phyloP scores from a whole-genome alignment of 2,797 vertebrate species.

The Scolopax bukidnonensis region DNA sequence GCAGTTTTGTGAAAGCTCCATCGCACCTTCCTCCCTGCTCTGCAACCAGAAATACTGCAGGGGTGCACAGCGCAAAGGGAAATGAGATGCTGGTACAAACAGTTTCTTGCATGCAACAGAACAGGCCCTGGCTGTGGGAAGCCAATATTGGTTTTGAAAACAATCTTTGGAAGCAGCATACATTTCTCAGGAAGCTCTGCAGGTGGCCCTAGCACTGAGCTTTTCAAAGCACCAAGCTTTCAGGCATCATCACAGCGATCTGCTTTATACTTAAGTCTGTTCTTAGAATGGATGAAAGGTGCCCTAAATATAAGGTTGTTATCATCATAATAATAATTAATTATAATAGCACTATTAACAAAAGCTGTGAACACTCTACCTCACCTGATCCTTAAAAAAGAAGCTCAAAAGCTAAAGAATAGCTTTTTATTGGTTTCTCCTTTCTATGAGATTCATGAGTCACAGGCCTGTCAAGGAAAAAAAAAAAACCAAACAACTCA shows the following conservation, averaged over 20 bases:
- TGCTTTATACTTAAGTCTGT: not conserved
- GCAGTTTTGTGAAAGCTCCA: not conserved
- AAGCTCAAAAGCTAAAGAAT: constrained; percentile 11
- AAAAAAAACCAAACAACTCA: not conserved
- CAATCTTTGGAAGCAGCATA: not conserved
- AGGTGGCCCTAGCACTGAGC: not conserved
- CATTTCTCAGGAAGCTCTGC: constrained; percentile 37
- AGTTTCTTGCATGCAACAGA: not conserved
- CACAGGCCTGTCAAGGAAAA: not conserved
- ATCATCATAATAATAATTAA: not conserved
- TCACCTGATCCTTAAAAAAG: not conserved
- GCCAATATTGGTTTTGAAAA: not conserved
- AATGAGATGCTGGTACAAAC: not conserved
- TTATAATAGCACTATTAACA: not conserved
- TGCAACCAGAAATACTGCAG: not conserved
- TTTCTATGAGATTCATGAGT: not conserved
- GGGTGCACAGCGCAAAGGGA: not conserved
- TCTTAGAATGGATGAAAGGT: not conserved
- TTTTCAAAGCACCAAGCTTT: constrained; percentile 12
- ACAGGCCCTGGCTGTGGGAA: not conserved
- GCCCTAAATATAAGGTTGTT: not conserved
- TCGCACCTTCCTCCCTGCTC: not conserved
- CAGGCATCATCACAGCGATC: not conserved
- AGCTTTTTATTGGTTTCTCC: constrained; percentile 19
- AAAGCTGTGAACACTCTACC: not conserved